Evolutionary conservation across 2,888 invertebrate species (phyloP), one percentile per base, ranked within the genome.

Genomic region (Cerastoderma edule): DNA sequence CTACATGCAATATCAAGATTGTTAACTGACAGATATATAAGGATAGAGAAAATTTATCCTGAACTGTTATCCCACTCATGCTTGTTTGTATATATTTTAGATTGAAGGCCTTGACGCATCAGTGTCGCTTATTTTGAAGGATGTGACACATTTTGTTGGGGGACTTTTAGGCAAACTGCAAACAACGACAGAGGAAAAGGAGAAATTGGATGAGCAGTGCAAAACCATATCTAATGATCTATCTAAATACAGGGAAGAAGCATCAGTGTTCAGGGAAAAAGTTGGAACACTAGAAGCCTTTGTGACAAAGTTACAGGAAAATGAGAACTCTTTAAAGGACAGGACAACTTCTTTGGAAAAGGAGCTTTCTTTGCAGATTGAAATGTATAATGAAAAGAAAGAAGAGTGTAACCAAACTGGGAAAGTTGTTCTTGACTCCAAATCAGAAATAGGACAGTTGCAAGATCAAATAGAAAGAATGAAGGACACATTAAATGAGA

Each of bases 51-150:
- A n/a, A n/a, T n/a, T n/a, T n/a, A n/a, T n/a, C n/a, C n/a, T n/a
- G n/a, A n/a, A n/a, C n/a, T n/a, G n/a, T n/a, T n/a, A n/a, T n/a
- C n/a, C n/a, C n/a, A n/a, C n/a, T n/a, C n/a, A n/a, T n/a, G n/a
- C n/a, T 54, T 54, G 22, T 27, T 27, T 60, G n/a, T 39, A 8
- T n/a, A n/a, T 39, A 46, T 75, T 76, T 54, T 67, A 81, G 81
- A 78, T 78, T 57, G 22, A 71, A n/a, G 75, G 73, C 33, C 56
- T 81, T 8, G 81, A 81, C 53, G 56, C 75, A 33, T 60, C 72
- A 10, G 60, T 56, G 13, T 35, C 66, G 16, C 56, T 78, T 27
- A 72, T 69, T 19, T 48, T 81, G 33, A 75, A 81, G 60, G 73
- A 78, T 73, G 32, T 76, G 19, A 73, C 78, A 2, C 60, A 67